Evolutionary conservation across 2,888 invertebrate genomes (phyloP).

Genomic region (Amphipoea lucens): DNA sequence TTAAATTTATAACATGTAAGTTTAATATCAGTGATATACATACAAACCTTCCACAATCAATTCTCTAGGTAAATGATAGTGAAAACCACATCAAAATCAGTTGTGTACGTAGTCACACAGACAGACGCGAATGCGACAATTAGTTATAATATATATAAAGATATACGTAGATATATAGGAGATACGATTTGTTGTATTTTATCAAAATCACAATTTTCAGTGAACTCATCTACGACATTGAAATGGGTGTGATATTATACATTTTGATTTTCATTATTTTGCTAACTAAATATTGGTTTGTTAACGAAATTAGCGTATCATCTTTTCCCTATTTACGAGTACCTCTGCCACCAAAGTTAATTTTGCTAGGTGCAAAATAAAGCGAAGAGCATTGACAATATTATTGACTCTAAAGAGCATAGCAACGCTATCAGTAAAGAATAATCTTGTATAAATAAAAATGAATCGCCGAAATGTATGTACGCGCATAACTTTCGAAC

Average conservation of each 20-base stretch:
- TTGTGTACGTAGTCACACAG: background rate
- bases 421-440: background rate
- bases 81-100: background rate
- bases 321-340: conserved; percentile 17
- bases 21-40: background rate
- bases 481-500: no score
- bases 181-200: background rate
- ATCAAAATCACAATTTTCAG: background rate
- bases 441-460: no score
- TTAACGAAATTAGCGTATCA: background rate
- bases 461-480: no score
- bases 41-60: background rate
- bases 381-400: background rate
- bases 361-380: conserved; percentile 5
- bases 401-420: background rate
- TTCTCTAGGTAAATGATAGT: background rate
- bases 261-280: background rate
- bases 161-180: background rate
- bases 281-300: background rate
- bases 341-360: no score
- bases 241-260: background rate
- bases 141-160: background rate
- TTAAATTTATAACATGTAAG: background rate
- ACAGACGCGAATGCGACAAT: background rate
- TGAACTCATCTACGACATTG: background rate